Evolutionary conservation across 2,113 vertebrate species (phyloP).

Genomic region (Myrmecophaga tridactyla): DNA sequence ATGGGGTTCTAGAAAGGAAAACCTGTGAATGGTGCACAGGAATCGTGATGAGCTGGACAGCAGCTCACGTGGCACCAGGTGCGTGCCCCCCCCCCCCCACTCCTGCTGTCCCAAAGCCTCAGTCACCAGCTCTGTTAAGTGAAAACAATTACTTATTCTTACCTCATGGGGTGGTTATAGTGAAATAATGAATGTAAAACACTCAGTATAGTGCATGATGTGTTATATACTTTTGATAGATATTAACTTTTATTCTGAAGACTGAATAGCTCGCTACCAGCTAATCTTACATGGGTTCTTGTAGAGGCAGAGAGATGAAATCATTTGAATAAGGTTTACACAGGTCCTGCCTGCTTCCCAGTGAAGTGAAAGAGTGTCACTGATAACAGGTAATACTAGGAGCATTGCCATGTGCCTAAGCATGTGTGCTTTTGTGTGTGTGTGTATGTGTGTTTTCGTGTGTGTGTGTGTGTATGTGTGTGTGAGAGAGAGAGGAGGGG

Average conservation of each 20-base stretch:
- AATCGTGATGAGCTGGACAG: neutral
- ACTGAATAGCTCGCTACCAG: neutral
- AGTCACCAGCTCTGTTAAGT: neutral
- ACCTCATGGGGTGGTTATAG: neutral
- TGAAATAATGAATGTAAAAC: neutral
- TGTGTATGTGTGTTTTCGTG: neutral
- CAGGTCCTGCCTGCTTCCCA: neutral
- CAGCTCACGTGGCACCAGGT: neutral
- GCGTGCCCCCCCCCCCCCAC: neutral
- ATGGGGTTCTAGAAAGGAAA: neutral
- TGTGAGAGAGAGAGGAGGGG: too few species aligned
- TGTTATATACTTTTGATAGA: neutral
- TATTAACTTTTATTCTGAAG: neutral
- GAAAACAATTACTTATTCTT: neutral
- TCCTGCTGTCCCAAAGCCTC: neutral
- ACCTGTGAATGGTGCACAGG: rapidly evolving
- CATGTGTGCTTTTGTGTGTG: neutral
- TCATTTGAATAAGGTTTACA: neutral
- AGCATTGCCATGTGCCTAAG: neutral
- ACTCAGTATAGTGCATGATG: rapidly evolving
- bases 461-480: too few species aligned
- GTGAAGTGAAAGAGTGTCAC: neutral
- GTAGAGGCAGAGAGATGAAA: neutral
- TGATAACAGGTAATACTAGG: neutral
- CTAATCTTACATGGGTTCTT: neutral